Evolutionary conservation across 2,797 vertebrate genomes (phyloP).

Genomic region (Sebastiscus albofasciatus): DNA sequence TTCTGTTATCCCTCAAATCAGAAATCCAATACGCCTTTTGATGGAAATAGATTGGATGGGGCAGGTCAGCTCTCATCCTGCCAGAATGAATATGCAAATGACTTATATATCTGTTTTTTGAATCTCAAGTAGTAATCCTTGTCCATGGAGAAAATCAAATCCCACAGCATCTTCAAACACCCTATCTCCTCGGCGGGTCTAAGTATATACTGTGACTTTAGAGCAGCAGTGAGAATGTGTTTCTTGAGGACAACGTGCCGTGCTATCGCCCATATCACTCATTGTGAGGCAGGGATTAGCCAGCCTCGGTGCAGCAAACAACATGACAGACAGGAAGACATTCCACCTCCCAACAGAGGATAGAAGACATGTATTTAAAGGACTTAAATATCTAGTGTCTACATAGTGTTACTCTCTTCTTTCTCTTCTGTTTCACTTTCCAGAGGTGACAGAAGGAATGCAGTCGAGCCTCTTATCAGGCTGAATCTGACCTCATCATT

Average conservation of each 20-base stretch:
- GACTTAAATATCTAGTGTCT: neutral
- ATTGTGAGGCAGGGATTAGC: constrained; percentile 11
- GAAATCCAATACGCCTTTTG: constrained; percentile 55
- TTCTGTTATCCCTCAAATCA: constrained; percentile 52
- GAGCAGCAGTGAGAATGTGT: constrained; percentile 4
- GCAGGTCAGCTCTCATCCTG: constrained; percentile 42
- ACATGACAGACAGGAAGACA: constrained; percentile 14
- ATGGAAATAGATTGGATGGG: constrained; percentile 45
- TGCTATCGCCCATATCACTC: constrained; percentile 26
- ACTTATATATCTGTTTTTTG: constrained; percentile 22
- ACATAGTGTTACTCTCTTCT: neutral
- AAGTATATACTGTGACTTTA: constrained; percentile 7
- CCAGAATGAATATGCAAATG: constrained; percentile 59
- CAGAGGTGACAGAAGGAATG: constrained; percentile 6
- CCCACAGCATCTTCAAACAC: constrained; percentile 25
- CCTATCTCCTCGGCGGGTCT: constrained; percentile 18
- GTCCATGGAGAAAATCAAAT: constrained; percentile 50
- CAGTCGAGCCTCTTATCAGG: constrained; percentile 17
- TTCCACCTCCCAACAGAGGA: neutral
- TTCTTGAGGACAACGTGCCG: constrained; percentile 19
- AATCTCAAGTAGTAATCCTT: constrained; percentile 44
- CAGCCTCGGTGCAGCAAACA: constrained; percentile 9
- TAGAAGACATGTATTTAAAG: neutral
- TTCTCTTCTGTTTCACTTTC: neutral
- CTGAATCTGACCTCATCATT: constrained; percentile 41